A percentile compares a stretch with the other conserved stretches of the same genome.
Conservation (phyloP, 1,140 invertebrate species). For the Solenopsis invicta region DNA sequence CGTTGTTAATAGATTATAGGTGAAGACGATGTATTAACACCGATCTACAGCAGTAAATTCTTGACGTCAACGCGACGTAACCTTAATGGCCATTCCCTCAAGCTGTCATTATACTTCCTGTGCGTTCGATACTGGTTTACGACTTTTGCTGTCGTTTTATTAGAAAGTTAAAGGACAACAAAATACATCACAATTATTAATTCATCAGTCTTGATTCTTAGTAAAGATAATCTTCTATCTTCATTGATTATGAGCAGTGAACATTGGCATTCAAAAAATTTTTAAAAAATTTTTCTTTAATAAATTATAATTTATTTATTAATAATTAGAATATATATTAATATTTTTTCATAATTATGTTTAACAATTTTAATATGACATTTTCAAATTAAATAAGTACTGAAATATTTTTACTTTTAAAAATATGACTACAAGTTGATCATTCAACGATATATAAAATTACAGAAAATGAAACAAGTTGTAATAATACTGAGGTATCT, state of each 20-base stretch:
- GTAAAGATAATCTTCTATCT: neutral
- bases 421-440: neutral
- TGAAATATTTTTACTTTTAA: neutral
- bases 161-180: conserved; percentile 62
- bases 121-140: conserved; percentile 61
- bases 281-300: neutral
- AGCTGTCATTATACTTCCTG: conserved; percentile 64
- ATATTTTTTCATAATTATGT: neutral
- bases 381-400: neutral
- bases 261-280: neutral
- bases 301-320: neutral
- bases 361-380: neutral
- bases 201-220: neutral
- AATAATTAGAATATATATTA: neutral
- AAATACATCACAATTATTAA: neutral
- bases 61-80: conserved; percentile 67
- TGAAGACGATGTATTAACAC: conserved; percentile 71
- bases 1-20: conserved; percentile 64
- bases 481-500: neutral
- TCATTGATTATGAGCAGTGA: neutral
- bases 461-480: neutral
- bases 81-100: conserved; percentile 64
- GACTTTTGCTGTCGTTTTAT: conserved; percentile 55
- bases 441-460: neutral
- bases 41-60: conserved; percentile 66